Percentiles rank a stretch among this genome's conserved stretches.
Evolutionary conservation across 2,797 vertebrate genomes (phyloP).

Genomic region (Ciconia nigra): DNA sequence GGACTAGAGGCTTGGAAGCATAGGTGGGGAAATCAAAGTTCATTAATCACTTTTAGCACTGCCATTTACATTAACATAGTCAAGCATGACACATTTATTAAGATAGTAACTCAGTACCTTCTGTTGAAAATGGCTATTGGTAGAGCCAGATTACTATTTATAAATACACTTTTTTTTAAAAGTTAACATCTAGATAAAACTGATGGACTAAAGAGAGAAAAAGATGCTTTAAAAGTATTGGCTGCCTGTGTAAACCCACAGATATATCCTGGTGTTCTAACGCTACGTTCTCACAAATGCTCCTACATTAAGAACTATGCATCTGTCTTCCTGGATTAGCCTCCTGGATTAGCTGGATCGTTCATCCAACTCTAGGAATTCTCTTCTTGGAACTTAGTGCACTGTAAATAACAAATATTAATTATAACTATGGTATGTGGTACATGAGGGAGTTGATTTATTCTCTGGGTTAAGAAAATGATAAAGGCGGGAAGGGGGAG

Average conservation of each 20-base stretch:
- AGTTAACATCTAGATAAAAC: not conserved
- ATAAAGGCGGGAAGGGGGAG: not conserved
- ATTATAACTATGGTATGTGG: not conserved
- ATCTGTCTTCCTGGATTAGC: not conserved
- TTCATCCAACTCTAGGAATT: not conserved
- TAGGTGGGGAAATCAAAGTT: not conserved
- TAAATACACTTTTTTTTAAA: not conserved
- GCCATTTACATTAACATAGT: not conserved
- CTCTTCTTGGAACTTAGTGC: not conserved
- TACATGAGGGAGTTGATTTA: not conserved
- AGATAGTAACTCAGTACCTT: not conserved
- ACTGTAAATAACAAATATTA: not conserved
- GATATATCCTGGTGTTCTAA: not conserved
- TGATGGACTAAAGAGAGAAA: not conserved
- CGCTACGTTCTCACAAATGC: not conserved
- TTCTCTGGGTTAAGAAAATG: not conserved
- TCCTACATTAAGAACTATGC: not conserved
- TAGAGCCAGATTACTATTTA: not conserved
- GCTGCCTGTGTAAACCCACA: not conserved
- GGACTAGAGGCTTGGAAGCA: not conserved
- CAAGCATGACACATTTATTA: not conserved
- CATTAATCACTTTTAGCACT: not conserved
- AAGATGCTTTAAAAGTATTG: not conserved
- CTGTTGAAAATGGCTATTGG: not conserved
- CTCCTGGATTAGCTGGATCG: not conserved